Evolutionary conservation across 2,113 vertebrate species (phyloP).

Genomic region (Rhynchomys soricoides): DNA sequence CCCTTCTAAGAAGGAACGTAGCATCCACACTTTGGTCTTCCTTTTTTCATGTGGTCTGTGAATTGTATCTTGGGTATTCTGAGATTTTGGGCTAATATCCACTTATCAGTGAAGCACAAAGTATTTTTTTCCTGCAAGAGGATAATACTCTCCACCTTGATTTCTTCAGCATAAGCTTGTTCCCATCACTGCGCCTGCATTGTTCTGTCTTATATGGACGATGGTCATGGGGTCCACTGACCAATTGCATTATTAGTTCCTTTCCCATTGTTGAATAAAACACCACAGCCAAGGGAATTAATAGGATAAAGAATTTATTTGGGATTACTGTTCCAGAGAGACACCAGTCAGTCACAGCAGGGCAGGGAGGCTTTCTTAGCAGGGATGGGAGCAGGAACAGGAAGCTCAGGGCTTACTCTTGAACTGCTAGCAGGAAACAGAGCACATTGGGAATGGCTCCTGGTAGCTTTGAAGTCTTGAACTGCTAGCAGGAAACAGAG

Average conservation of each 20-base stretch:
- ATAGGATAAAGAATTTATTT: background rate
- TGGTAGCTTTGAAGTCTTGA: background rate
- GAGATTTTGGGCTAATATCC: too few relatives aligned
- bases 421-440: background rate
- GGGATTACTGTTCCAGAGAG: background rate
- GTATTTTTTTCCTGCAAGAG: background rate
- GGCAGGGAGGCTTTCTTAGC: background rate
- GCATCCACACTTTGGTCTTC: too few relatives aligned
- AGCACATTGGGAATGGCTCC: background rate
- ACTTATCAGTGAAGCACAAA: too few relatives aligned
- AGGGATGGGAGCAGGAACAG: background rate
- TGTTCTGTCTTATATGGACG: too few relatives aligned
- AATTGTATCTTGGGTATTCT: too few relatives aligned
- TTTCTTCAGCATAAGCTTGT: background rate
- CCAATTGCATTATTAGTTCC: background rate
- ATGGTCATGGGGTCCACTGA: rapidly evolving
- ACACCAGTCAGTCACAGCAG: background rate
- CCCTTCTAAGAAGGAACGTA: too few relatives aligned
- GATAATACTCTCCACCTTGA: background rate
- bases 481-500: background rate
- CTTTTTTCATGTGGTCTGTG: too few relatives aligned
- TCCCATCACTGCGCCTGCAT: rapidly evolving
- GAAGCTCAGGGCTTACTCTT: background rate
- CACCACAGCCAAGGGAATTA: background rate
- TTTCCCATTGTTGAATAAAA: background rate